Evolutionary conservation across 1,140 invertebrate species (phyloP), one percentile per base, ranked within the genome.

Genomic region (Drosophila fuyamai): DNA sequence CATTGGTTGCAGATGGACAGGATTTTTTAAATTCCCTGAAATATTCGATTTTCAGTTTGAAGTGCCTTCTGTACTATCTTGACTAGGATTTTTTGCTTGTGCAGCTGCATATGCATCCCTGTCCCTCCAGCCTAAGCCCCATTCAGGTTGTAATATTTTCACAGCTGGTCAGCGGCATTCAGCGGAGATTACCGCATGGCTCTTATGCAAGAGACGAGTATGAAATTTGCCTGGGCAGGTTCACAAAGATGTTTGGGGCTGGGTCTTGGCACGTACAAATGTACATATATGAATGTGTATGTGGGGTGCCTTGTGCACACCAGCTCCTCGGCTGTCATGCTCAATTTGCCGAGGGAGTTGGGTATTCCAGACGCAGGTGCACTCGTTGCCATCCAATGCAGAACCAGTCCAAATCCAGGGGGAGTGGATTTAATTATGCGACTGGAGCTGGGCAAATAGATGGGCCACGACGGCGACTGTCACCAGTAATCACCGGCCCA

Each of bases 191-290:
- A 88, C 83, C 61, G 79, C 79, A 86, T 79, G 57, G 54, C 16
- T 57, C 43, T 86, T 86, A 86, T 79, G 82, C 70, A 86, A 86
- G 62, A 43, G 66, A 63, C 57, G 70, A 58, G 76, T 76, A 80
- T 76, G 66, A 80, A 80, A 76, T 77, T 80, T 67, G 81, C 79
- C 75, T 53, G 63, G 48, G 65, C 50, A 57, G 65, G 53, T 50
- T 70, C 57, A 41, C 38, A 18, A 38, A 68, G 61, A 68, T 38
- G 65, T 68, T 38, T 68, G 61, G 65, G 65, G 65, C 60, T 68
- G 65, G 65, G 58, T 50, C 46, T 62, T 23, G 16, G 46, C 57
- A 40, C 27, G 13, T 18, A 16, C 3, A 60, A 12, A 47, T 16
- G 12, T 35, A n/a, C 5, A 32, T 32, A n/a, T 32, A 5, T 38